phyloP scores from a whole-genome alignment of 2,113 vertebrate genomes.

The Orthonyx spaldingii region DNA sequence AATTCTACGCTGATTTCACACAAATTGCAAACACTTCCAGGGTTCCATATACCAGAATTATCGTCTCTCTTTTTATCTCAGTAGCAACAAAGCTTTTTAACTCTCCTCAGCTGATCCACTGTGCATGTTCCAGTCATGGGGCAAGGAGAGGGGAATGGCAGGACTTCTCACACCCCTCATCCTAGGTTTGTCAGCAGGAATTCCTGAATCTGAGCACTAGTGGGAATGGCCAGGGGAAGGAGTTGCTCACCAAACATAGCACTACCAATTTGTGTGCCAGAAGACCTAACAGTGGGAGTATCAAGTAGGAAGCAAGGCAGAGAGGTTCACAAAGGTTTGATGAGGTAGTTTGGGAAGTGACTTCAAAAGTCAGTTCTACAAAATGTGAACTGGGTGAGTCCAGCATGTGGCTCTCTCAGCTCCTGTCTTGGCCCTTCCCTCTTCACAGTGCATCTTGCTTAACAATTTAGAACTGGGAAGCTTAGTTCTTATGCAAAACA shows the following conservation, averaged over 20 bases:
- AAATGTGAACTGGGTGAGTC: background rate
- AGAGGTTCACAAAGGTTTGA: background rate
- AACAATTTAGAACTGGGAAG: background rate
- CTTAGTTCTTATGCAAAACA: background rate
- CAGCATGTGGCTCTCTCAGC: background rate
- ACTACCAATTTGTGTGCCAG: background rate
- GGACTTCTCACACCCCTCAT: background rate
- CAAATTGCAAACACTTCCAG: background rate
- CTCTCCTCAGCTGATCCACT: background rate
- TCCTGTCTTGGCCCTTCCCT: background rate
- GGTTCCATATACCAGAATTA: background rate
- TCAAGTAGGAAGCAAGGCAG: background rate
- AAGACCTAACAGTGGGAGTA: background rate
- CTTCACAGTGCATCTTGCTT: background rate
- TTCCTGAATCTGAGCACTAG: background rate
- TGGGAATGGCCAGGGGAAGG: background rate
- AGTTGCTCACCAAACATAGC: background rate
- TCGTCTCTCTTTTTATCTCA: background rate
- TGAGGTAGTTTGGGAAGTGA: background rate
- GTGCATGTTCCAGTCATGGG: background rate
- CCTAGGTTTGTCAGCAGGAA: background rate
- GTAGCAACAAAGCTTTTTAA: background rate
- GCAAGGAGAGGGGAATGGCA: background rate
- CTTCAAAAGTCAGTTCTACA: background rate
- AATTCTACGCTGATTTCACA: background rate